A percentile compares a stretch with the other conserved stretches of the same genome.
These are phyloP conservation scores for Eudemis profundana DNA, from an alignment of 2,888 invertebrate genomes.

Conservation along the genomic window DNA sequence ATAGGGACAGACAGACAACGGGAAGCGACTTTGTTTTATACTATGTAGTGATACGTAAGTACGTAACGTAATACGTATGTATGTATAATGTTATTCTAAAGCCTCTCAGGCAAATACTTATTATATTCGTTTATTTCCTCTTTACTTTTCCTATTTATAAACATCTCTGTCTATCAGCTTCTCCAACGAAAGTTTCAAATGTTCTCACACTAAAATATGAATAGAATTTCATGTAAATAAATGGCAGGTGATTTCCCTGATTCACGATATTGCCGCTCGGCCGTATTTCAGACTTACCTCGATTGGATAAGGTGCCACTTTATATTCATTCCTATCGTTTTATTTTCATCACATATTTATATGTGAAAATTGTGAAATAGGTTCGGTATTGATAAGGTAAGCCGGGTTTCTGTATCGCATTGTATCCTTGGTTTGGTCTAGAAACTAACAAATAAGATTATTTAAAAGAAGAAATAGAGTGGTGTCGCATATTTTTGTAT, in stretches of 20 bases:
- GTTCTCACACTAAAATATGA: constrained; percentile 8
- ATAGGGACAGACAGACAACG: too few relatives aligned
- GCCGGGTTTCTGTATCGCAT: neutral
- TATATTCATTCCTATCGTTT: constrained; percentile 40
- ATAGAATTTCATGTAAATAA: constrained; percentile 36
- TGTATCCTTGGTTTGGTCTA: neutral
- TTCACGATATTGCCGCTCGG: constrained; percentile 37
- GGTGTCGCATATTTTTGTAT: too few relatives aligned
- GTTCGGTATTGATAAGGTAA: neutral
- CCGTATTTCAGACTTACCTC: constrained; percentile 27
- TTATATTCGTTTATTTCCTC: too few relatives aligned
- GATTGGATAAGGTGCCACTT: constrained; percentile 32
- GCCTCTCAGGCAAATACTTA: too few relatives aligned
- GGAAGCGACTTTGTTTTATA: too few relatives aligned
- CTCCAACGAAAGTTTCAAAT: constrained; percentile 2
- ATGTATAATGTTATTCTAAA: too few relatives aligned
- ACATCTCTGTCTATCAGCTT: neutral
- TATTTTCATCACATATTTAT: constrained; percentile 30
- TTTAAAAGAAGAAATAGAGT: too few relatives aligned
- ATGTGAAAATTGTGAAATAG: constrained; percentile 14
- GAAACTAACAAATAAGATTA: too few relatives aligned
- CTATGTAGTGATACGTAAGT: too few relatives aligned
- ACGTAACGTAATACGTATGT: too few relatives aligned
- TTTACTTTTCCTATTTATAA: neutral
- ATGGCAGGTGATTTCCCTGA: constrained; percentile 40